phyloP scores from a whole-genome alignment of 2,113 vertebrate genomes.

The Laticauda laticaudata region DNA sequence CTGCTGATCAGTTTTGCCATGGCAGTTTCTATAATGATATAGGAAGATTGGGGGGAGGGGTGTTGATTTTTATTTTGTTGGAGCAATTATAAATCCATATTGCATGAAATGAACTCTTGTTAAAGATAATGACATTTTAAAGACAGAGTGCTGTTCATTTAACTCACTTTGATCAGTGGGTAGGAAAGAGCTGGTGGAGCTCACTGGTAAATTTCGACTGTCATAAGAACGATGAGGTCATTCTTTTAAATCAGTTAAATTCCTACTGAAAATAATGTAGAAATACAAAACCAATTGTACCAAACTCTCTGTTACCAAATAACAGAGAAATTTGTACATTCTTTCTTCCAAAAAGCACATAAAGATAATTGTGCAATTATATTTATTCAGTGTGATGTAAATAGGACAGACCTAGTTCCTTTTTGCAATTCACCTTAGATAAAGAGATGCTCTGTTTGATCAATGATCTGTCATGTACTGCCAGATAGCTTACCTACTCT shows the following conservation, averaged over 20 bases:
- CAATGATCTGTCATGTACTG: constrained; percentile 82
- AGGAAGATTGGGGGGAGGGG: constrained; percentile 18
- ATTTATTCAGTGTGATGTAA: constrained; percentile 28
- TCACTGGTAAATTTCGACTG: constrained; percentile 59
- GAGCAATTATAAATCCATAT: constrained; percentile 67
- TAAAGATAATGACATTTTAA: constrained; percentile 66
- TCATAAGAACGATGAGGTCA: constrained; percentile 63
- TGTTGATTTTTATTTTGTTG: constrained; percentile 56
- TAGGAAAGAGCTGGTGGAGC: constrained; percentile 51
- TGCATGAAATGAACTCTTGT: constrained; percentile 60
- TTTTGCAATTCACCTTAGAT: constrained; percentile 58
- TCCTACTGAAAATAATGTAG: constrained; percentile 34
- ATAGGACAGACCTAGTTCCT: constrained; percentile 37
- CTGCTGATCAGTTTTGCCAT: constrained; percentile 40
- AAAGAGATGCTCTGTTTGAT: constrained; percentile 82
- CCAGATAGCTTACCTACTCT: constrained; percentile 73
- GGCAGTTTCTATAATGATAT: constrained; percentile 33
- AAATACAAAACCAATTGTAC: constrained; percentile 38
- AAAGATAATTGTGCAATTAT: constrained; percentile 42
- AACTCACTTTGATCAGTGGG: constrained; percentile 69
- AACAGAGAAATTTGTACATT: constrained; percentile 26
- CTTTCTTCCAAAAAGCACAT: constrained; percentile 29
- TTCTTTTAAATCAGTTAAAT: constrained; percentile 54
- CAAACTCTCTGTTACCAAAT: constrained; percentile 27
- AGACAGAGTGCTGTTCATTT: constrained; percentile 69